Evolutionary conservation across 2,797 vertebrate species (phyloP), one percentile per base, ranked within the genome.

Genomic region (Lacerta bilineata): DNA sequence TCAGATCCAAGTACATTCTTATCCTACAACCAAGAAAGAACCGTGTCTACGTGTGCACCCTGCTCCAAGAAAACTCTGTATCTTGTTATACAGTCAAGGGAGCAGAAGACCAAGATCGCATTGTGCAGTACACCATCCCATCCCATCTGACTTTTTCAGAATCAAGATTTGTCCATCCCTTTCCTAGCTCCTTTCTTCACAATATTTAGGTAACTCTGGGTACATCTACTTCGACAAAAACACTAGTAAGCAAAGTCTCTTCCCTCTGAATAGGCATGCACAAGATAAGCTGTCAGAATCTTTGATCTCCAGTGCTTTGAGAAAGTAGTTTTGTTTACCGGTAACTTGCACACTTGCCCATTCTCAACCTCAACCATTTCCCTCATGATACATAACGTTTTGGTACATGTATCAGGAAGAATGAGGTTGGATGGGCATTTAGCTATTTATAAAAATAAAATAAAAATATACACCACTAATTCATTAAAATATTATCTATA

Each of bases 101-200:
- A 59, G 20, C 7, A 74, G 75, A 61, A 59, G 50, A 39, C n/a
- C 13, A 39, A 59, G 23, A 13, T 83, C 41, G 5, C 17, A 71
- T 17, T 11, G 6, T 18, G 33, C 17, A 3, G 36, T 2, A 77
- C 23, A 23, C 23, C 8, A 80, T 5, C n/a, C n/a, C 18, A 80
- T n/a, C 18, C 15, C 17, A 2, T 59, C 7, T 72, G n/a, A n/a
- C n/a, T 80, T 61, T 61, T 29, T n/a, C n/a, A 86, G 41, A 5
- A 90, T 69, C 66, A 85, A 27, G 72, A 8, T n/a, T 7, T 41
- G 13, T 64, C 89, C 90, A 83, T 75, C 91, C 1, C 25, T 0
- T 0, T 8, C 76, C 23, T n/a, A 88, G 59, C 0, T 80, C 8
- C 50, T 74, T 83, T 86, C 41, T 83, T 84, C 55, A 41, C 20